Base-by-base conservation (phyloP, 2,797 vertebrate species). In the Sebastes glaucus region DNA sequence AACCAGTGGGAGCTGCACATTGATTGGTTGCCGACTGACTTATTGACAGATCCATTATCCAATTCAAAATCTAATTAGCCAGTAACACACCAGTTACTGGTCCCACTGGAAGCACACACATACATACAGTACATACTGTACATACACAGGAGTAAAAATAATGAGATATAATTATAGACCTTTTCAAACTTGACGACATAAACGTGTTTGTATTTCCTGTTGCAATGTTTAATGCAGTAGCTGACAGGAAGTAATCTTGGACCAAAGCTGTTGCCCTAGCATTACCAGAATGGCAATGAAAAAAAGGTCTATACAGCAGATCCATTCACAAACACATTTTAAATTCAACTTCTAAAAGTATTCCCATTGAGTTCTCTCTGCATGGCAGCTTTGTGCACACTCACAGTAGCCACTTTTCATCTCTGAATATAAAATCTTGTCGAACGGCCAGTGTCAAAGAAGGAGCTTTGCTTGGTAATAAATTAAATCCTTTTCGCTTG, bases 31-130 rank as follows among this genome's bases (percentile, higher is more conserved):
- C 52, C 65, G 64, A 92, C 78, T 84, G 83, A 87, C 69, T 80
- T 81, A 91, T 78, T 88, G 75, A 71, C 63, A 18, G 72, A 90
- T 89, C 76, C 73, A 91, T 91, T 81, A 82, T 65, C 65, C 55
- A 83, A 80, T 86, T 66, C 80, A 79, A 79, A 77, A 64, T 72
- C 83, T 88, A 87, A 92, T 85, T 67, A 82, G 49, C 38, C 81
- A 73, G 76, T 86, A 87, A 88, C 75, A 85, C 76, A 81, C 28
- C 63, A 79, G 74, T 85, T 67, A 85, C 56, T 57, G 67, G 64
- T 75, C 63, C 68, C 28, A 49, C 9, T 67, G 27, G 55, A 77
- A 66, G 46, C 9, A 53, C 35, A 68, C 20, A 52, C 28, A 52
- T 27, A 9, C 8, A 35, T 1, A 22, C 5, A 38, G 11, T 38